Base-by-base conservation (phyloP, 2,888 invertebrate genomes). In the Caenorhabditis macrosperma region DNA sequence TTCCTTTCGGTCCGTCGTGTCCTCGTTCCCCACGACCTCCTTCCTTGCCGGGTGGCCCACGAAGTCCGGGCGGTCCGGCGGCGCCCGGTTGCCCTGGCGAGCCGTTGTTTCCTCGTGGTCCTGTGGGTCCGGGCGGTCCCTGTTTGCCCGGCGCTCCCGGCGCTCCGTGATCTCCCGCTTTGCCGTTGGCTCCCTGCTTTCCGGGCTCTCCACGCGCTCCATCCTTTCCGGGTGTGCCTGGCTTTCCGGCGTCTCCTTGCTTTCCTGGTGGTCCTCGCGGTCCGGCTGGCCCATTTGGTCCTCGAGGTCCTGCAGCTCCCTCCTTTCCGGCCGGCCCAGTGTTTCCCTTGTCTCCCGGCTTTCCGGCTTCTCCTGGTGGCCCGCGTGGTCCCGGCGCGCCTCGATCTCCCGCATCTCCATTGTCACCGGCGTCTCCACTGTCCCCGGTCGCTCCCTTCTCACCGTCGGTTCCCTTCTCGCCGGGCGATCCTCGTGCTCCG, bases 251-350 rank as follows among this genome's bases (percentile, higher is more conserved):
- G 24, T 26, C 50, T 24, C 50, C 50, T 1, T 22, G n/a, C 26
- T 50, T 17, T 50, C 50, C 63, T 33, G 63, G 63, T 12, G 66
- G 54, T 20, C 66, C 66, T 2, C 55, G 55, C 0, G 67, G 61
- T 26, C 60, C 60, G 15, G 44, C 38, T 0, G 59, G 35, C 1
- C 64, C 64, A 12, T 50, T 50, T 24, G 64, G 64, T 1, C 61
- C 61, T 6, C 20, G 22, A 33, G 33, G 33, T 2, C 68, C 68
- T 5, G 35, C 26, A 7, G 5, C 24, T 50, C 50, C 50, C 1
- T 6, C 7, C 10, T 26, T 26, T 22, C 50, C n/a, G n/a, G n/a
- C n/a, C n/a, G n/a, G n/a, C n/a, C n/a, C 50, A 15, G 26, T 12
- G 5, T 22, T 12, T 50, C 48, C 48, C 6, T 17, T 48, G 5